phyloP scores from a whole-genome alignment of 2,888 invertebrate genomes.

The Tipula unca region DNA sequence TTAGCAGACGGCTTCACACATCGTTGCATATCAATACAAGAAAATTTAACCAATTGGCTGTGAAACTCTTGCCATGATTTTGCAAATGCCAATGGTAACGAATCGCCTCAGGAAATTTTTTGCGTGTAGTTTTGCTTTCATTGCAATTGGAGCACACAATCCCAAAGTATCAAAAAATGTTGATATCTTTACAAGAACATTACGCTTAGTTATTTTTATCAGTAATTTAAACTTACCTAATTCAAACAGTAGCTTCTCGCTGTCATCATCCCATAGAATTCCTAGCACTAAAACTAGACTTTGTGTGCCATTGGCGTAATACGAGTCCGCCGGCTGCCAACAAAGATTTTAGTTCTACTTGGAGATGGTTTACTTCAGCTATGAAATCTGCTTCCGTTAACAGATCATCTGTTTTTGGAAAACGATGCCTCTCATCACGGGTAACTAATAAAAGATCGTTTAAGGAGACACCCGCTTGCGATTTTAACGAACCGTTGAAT shows the following conservation, averaged over 20 bases:
- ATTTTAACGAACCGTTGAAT: too few species aligned
- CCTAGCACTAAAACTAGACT: background rate
- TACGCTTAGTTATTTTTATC: background rate
- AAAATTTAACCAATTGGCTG: background rate
- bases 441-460: too few species aligned
- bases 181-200: background rate
- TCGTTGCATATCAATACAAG: too few species aligned
- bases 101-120: background rate
- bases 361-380: background rate
- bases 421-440: conserved; percentile 16
- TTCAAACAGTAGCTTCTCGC: background rate
- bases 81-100: background rate
- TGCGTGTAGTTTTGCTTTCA: background rate
- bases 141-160: background rate
- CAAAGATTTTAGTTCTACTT: background rate
- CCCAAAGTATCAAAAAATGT: background rate
- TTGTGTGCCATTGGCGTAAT: background rate
- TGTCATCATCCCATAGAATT: background rate
- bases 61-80: background rate
- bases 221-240: background rate
- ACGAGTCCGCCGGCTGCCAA: background rate
- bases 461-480: too few species aligned
- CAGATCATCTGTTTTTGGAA: background rate
- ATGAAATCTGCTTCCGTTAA: background rate
- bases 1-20: too few species aligned